Evolutionary conservation across 2,113 vertebrate genomes (phyloP).

Genomic region (Erythrolamprus reginae): DNA sequence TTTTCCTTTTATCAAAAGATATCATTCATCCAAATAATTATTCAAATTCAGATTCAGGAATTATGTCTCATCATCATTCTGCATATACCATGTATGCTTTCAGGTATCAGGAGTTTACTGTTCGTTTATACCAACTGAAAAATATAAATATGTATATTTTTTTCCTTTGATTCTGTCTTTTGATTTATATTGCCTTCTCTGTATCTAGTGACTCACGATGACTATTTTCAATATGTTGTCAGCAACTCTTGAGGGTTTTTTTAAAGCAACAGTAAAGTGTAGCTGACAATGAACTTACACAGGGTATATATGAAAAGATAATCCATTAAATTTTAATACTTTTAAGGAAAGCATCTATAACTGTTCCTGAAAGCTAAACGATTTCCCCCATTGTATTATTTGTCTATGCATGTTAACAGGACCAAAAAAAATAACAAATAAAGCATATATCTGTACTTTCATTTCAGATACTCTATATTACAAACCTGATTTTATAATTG

Average conservation of each 20-base stretch:
- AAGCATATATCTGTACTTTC: background rate
- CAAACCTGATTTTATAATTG: background rate
- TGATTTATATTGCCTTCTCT: background rate
- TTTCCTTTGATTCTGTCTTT: background rate
- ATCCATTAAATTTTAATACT: background rate
- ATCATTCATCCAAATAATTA: background rate
- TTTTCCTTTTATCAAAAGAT: background rate
- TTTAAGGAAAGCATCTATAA: background rate
- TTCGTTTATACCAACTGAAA: background rate
- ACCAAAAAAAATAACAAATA: background rate
- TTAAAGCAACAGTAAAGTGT: slow-evolving; percentile 36
- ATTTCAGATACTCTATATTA: background rate
- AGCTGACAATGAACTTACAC: background rate
- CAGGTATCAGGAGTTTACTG: background rate
- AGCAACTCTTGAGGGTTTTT: background rate
- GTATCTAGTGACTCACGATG: background rate
- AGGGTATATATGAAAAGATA: slow-evolving; percentile 4
- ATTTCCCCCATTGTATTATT: background rate
- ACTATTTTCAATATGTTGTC: background rate
- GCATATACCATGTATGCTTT: background rate
- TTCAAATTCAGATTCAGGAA: background rate
- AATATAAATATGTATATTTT: background rate
- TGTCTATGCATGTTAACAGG: slow-evolving; percentile 4
- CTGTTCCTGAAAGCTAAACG: background rate
- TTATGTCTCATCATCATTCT: background rate